phyloP scores from a whole-genome alignment of 1,140 invertebrate species.

The Laodelphax striatellus region DNA sequence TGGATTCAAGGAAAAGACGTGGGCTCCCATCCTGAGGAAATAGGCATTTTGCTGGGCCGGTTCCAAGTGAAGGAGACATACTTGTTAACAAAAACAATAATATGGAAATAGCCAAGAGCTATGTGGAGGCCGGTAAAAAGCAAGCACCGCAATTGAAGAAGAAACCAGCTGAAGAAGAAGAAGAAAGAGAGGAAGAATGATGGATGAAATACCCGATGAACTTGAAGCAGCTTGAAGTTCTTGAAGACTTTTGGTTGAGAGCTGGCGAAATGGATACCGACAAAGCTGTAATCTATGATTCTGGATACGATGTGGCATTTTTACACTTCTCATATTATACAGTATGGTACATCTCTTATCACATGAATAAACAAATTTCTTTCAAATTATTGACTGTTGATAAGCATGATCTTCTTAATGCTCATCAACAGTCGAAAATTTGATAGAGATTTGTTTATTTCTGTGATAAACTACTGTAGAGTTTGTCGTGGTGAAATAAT shows the following conservation, averaged over 20 bases:
- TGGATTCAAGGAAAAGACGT: slow-evolving; percentile 78
- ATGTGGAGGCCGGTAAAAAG: slow-evolving; percentile 44
- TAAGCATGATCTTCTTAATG: too few species aligned
- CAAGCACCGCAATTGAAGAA: slow-evolving; percentile 42
- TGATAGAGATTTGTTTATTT: too few species aligned
- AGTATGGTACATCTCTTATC: too few species aligned
- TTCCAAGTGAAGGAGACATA: slow-evolving; percentile 59
- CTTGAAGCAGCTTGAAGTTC: slow-evolving; percentile 57
- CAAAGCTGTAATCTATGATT: too few species aligned
- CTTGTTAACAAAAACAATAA: slow-evolving; percentile 53
- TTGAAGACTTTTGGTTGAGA: slow-evolving; percentile 72
- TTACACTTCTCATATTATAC: too few species aligned
- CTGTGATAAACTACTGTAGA: too few species aligned
- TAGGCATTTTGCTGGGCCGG: slow-evolving; percentile 56
- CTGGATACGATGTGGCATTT: too few species aligned
- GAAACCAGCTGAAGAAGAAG: slow-evolving; percentile 26
- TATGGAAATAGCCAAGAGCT: slow-evolving; percentile 47
- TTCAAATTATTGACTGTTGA: too few species aligned
- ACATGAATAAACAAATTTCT: too few species aligned
- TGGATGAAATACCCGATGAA: slow-evolving; percentile 45
- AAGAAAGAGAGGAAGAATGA: slow-evolving; percentile 24
- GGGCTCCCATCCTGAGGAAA: slow-evolving; percentile 87
- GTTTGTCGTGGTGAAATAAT: too few species aligned
- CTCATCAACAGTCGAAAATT: too few species aligned
- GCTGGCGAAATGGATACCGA: too few species aligned